Conservation (phyloP, 2,888 invertebrate genomes). For the Hetaerina titia region DNA sequence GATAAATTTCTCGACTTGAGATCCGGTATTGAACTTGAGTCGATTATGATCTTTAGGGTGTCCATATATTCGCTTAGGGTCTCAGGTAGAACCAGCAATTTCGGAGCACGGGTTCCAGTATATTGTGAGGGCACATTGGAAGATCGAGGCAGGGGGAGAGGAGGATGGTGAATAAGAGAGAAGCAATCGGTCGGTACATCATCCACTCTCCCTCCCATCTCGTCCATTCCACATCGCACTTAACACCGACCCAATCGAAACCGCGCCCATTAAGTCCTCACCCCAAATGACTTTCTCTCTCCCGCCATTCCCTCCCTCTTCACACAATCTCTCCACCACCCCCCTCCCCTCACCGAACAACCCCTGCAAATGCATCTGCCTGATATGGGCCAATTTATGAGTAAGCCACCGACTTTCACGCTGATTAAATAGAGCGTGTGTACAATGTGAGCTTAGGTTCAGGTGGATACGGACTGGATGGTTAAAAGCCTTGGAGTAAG, state of each 20-base stretch:
- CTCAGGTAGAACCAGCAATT: too few species aligned
- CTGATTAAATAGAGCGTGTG: neutral
- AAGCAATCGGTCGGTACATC: neutral
- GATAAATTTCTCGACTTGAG: too few species aligned
- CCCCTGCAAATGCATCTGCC: neutral
- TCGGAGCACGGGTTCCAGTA: too few species aligned
- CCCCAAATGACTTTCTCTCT: neutral
- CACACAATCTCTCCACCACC: too few species aligned
- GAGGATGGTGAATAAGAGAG: neutral
- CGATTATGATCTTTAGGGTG: too few species aligned
- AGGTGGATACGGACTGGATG: neutral
- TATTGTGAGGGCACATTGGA: too few species aligned
- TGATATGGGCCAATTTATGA: neutral
- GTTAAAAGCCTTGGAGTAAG: neutral
- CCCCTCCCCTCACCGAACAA: neutral
- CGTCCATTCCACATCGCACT: neutral
- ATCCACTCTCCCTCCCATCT: neutral
- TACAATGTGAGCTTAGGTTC: neutral
- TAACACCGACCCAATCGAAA: neutral
- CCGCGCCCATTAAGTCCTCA: neutral
- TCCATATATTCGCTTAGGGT: too few species aligned
- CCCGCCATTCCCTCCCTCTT: too few species aligned
- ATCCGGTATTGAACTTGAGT: too few species aligned
- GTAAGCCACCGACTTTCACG: neutral
- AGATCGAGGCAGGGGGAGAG: neutral